Evolutionary conservation across 2,888 invertebrate genomes (phyloP).

Genomic region (Tinea semifulvella): DNA sequence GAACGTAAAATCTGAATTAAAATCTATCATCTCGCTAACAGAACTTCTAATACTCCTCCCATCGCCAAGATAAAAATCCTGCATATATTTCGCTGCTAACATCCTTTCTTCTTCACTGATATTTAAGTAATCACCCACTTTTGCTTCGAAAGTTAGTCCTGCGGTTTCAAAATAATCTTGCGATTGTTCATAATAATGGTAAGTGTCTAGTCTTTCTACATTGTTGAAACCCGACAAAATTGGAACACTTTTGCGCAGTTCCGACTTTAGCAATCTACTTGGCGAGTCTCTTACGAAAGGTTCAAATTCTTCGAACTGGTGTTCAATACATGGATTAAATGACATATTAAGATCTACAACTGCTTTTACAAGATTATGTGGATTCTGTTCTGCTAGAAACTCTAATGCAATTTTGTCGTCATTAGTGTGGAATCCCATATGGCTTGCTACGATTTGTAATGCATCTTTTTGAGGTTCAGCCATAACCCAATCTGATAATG

Average conservation of each 20-base stretch:
- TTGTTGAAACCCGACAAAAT: conserved; percentile 36
- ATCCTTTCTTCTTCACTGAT: not conserved
- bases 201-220: conserved; percentile 25
- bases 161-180: conserved; percentile 3
- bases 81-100: not conserved
- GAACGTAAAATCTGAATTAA: conserved; percentile 34
- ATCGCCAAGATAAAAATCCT: conserved; percentile 19
- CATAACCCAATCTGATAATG: conserved; percentile 25
- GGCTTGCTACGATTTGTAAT: conserved; percentile 29
- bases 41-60: conserved; percentile 19
- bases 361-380: conserved; percentile 26
- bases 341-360: conserved; percentile 21
- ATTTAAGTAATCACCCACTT: conserved; percentile 3
- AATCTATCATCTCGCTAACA: conserved; percentile 26
- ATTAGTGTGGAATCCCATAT: conserved; percentile 25
- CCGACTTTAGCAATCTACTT: conserved; percentile 12
- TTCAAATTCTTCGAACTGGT: conserved; percentile 29
- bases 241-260: conserved; percentile 23
- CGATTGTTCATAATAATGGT: not conserved
- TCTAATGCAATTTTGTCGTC: conserved; percentile 27
- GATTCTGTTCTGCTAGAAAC: conserved; percentile 24
- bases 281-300: conserved; percentile 31
- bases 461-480: conserved; percentile 25
- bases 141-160: not conserved
- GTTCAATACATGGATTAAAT: conserved; percentile 36